Base-by-base conservation (phyloP, 2,888 invertebrate genomes). In the Seladonia tumulorum region DNA sequence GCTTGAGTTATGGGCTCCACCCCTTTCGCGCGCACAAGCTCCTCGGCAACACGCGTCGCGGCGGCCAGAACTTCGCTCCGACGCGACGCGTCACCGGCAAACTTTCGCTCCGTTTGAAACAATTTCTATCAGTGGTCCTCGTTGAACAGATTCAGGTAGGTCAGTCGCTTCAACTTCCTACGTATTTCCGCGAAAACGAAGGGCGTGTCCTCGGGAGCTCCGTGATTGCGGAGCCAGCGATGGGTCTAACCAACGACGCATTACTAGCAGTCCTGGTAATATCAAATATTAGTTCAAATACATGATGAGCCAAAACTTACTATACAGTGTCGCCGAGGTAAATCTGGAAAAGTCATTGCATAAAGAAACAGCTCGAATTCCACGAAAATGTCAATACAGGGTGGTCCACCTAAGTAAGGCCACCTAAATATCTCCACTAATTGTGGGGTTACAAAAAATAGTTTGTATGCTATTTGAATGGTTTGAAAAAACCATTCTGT, bases 1-100 rank as follows among this genome's bases (percentile, higher is more conserved):
- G 82, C 35, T 83, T 93, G 94, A 94, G 90, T 94, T 94, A 94
- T 93, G 92, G 73, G 84, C 87, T 88, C 89, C 88, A 89, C 88
- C 88, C 87, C 87, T 90, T 88, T 89, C 87, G 85, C 87, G 86
- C 88, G 79, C 57, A 78, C 68, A 68, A 76, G 45, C 71, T 66
- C 68, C 66, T 60, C 81, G 16, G 22, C 42, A 49, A 47, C 73
- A 45, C 87, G 78, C 79, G 87, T 79, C 79, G 71, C 81, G 68
- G 35, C 79, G n/a, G 80, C 71, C 60, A 74, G 42, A 79, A 85
- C 79, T 82, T 39, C 22, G 35, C 76, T n/a, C 16, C 39, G 39
- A 16, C 68, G 68, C 39, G 39, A 16, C 68, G 68, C 68, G 39
- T 35, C 68, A 42, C 68, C 66, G 75, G 71, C 87, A 74, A 83